Evolutionary conservation across 2,888 invertebrate species (phyloP).

Genomic region (Ypsolopha scabrella): DNA sequence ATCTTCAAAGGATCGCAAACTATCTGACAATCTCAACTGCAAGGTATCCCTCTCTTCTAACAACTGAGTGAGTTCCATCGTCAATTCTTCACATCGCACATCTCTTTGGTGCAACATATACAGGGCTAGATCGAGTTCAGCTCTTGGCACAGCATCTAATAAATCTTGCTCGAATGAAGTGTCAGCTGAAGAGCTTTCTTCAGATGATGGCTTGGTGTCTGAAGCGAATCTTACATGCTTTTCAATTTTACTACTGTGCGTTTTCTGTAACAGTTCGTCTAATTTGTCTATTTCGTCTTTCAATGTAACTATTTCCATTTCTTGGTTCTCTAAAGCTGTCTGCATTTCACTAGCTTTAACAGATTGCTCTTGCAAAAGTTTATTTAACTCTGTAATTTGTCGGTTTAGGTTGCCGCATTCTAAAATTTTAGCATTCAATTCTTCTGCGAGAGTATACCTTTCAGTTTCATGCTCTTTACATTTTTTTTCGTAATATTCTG

Average conservation of each 20-base stretch:
- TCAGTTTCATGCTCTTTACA: conserved; percentile 33
- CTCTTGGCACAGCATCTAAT: conserved; percentile 58
- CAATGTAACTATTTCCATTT: conserved; percentile 78
- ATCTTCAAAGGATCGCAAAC: conserved; percentile 79
- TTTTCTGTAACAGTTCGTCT: conserved; percentile 28
- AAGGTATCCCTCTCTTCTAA: conserved; percentile 88
- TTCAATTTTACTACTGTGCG: conserved; percentile 43
- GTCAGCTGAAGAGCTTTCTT: conserved; percentile 19
- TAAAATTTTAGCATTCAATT: conserved; percentile 48
- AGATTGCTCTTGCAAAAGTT: conserved; percentile 64
- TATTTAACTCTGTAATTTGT: conserved; percentile 65
- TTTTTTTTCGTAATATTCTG: conserved; percentile 32
- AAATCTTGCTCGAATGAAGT: conserved; percentile 32
- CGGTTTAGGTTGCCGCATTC: conserved; percentile 61
- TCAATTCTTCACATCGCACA: conserved; percentile 87
- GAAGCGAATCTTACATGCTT: conserved; percentile 60
- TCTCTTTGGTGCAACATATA: conserved; percentile 91
- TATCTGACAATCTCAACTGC: conserved; percentile 85
- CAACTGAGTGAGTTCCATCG: conserved; percentile 84
- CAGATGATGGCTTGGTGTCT: conserved; percentile 44
- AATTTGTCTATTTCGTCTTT: conserved; percentile 73
- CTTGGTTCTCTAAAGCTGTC: conserved; percentile 75
- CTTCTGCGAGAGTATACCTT: conserved; percentile 33
- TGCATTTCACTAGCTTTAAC: conserved; percentile 70
- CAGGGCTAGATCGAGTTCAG: conserved; percentile 82